phyloP scores from a whole-genome alignment of 2,797 vertebrate species.

The Arrhamphus sclerolepis region DNA sequence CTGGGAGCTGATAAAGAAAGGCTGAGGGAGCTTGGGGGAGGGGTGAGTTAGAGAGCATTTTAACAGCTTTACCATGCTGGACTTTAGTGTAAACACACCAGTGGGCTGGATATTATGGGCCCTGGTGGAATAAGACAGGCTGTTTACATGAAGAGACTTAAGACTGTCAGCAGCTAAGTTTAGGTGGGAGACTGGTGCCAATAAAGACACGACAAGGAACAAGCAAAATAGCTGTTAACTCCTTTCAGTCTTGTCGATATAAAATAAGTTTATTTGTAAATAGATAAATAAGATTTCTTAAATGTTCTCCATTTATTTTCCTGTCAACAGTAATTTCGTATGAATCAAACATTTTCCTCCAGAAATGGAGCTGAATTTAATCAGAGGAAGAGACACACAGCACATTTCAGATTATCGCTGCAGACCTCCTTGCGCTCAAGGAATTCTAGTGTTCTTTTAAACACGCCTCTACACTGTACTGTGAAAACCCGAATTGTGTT shows the following conservation, averaged over 20 bases:
- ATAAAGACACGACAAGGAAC: conserved; percentile 7
- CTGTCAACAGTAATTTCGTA: too few species aligned
- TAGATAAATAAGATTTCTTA: too few species aligned
- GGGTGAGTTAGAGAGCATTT: conserved; percentile 26
- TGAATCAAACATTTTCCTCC: background rate
- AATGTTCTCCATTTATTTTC: too few species aligned
- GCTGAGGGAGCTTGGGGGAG: conserved; percentile 1
- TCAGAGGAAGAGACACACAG: background rate
- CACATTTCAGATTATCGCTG: background rate
- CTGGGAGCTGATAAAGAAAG: conserved; percentile 20
- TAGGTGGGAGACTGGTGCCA: conserved; percentile 32
- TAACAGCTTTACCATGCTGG: conserved; percentile 62
- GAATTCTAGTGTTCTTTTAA: background rate
- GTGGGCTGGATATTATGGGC: conserved; percentile 62
- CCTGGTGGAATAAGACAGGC: conserved; percentile 45
- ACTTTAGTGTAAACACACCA: conserved; percentile 72
- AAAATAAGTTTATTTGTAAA: background rate
- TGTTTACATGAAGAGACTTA: conserved; percentile 63
- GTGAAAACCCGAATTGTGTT: conserved; percentile 8
- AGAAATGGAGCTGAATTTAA: background rate
- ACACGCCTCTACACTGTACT: background rate
- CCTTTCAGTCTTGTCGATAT: background rate
- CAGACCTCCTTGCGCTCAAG: background rate
- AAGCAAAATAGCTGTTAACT: background rate
- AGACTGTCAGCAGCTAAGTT: conserved; percentile 56